Conservation (phyloP, 2,113 vertebrate genomes). For the Peromyscus californicus region DNA sequence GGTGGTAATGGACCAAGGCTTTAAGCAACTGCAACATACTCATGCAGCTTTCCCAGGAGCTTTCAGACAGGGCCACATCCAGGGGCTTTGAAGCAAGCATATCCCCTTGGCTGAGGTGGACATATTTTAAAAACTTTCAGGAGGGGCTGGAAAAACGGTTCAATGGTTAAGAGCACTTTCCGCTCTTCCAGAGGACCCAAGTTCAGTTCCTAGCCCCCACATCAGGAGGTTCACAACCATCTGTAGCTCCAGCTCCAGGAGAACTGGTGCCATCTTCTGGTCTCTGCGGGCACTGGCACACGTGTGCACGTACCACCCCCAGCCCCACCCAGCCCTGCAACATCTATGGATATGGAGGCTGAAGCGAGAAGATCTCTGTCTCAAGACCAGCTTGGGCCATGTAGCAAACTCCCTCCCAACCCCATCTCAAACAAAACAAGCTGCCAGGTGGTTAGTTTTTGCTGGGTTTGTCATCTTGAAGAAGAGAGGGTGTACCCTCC, state of each 20-base stretch:
- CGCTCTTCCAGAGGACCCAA: neutral
- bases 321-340: neutral
- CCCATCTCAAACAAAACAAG: neutral
- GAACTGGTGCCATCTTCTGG: neutral
- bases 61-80: neutral
- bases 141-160: neutral
- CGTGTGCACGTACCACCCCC: neutral
- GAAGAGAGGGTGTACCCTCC: too few relatives aligned
- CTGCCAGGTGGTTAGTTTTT: neutral
- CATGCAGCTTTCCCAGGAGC: neutral
- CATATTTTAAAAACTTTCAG: neutral
- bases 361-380: neutral
- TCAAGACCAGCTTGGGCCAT: too few relatives aligned
- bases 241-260: neutral
- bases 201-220: neutral
- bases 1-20: neutral
- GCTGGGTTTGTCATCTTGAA: neutral
- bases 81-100: neutral
- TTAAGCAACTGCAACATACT: rapidly evolving
- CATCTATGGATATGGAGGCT: neutral
- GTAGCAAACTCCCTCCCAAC: neutral
- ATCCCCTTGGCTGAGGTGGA: rapidly evolving
- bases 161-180: neutral
- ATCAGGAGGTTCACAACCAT: neutral
- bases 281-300: neutral